These are phyloP conservation scores for Eulemur macaco DNA, from an alignment of 2,113 vertebrate genomes.

Conservation along the genomic window DNA sequence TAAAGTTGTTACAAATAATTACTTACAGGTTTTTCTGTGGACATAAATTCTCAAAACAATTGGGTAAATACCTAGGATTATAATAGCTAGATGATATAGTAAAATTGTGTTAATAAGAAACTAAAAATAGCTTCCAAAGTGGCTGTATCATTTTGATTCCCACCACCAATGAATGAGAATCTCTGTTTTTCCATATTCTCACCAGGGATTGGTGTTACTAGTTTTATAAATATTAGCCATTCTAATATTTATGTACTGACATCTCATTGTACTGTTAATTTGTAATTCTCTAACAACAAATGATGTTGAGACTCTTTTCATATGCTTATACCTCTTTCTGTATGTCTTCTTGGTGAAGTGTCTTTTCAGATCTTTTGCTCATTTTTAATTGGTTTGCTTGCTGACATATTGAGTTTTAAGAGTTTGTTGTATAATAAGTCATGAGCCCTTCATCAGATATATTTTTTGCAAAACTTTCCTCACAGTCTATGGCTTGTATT, in stretches of 20 bases:
- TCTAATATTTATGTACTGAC: not conserved
- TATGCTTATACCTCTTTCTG: not conserved
- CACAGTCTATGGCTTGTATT: not conserved
- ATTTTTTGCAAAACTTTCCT: not conserved
- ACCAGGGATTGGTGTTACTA: not conserved
- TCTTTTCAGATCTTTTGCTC: not conserved
- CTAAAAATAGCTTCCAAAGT: not conserved
- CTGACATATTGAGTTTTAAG: not conserved
- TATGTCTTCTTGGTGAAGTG: not conserved
- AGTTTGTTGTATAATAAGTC: not conserved
- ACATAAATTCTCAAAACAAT: not conserved
- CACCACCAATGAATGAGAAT: not conserved
- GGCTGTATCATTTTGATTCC: not conserved
- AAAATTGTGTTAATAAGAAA: not conserved
- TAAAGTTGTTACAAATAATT: not conserved
- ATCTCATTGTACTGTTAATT: not conserved
- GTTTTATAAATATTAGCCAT: not conserved
- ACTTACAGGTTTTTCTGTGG: not conserved
- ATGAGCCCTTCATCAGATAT: not conserved
- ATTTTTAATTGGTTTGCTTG: not conserved
- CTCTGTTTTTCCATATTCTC: not conserved
- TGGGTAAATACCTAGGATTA: not conserved
- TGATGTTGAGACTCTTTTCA: not conserved
- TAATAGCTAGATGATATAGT: not conserved
- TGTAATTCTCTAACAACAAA: not conserved